Base-by-base conservation (phyloP, 2,888 invertebrate species). In the Brachyptera risi region DNA sequence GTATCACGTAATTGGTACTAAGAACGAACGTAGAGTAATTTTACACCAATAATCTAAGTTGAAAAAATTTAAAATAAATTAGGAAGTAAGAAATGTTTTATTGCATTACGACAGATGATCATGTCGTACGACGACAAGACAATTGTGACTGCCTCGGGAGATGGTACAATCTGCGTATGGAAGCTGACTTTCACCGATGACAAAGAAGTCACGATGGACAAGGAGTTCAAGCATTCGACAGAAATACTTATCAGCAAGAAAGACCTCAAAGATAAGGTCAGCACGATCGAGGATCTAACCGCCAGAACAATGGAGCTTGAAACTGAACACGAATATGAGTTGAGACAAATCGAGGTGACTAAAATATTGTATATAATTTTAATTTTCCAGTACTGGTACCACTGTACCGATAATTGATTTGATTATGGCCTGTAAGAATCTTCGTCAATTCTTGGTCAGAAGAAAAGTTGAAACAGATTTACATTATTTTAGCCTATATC, bases 91-190 rank as follows among this genome's bases (percentile, higher is more conserved):
- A n/a, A n/a, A n/a, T n/a, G n/a, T n/a, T n/a, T n/a, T n/a, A n/a
- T n/a, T n/a, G n/a, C 40, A 5, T 49, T 21, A 3, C 24, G 67
- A 3, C 63, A 76, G 74, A 82, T 93, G 73, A 80, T 82, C 40
- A 78, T 95, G 56, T 83, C 92, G 0, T 87, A 85, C 69, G 90
- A 93, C 68, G 93, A 93, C 71, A 86, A 86, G 69, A 80, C 81
- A 5, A 71, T 92, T 21, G 80, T 95, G 23, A 88, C 91, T 0
- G 84, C 87, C 1, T 87, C 88, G 0, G 79, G 81, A 62, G 90
- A 89, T 68, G 88, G 94, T 0, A 87, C 88, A 0, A 80, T 96
- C 27, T 88, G 92, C 67, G 78, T 96, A 63, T 96, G 95, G 95
- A 84, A 86, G 68, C 74, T 96, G 62, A 80, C 85, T 1, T 90